Conservation (phyloP, 2,797 vertebrate genomes). For the Echeneis naucrates region DNA sequence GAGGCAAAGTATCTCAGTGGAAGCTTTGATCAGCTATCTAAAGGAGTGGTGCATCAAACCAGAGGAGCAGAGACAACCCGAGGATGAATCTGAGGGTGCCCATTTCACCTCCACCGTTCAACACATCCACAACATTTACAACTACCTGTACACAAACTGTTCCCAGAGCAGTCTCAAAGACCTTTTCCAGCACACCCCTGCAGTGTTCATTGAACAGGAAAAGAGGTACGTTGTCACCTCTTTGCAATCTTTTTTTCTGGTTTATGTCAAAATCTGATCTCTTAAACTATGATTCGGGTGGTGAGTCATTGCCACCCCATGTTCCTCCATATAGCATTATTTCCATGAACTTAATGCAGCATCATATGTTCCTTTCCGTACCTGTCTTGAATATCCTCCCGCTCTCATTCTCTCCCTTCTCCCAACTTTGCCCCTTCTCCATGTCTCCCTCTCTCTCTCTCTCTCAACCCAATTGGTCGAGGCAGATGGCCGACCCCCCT, state of each 20-base stretch:
- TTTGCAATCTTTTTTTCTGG: not conserved
- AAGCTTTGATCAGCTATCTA: conserved; percentile 79
- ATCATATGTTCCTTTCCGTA: too few relatives aligned
- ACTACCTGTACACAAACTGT: conserved; percentile 77
- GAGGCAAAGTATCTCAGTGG: conserved; percentile 75
- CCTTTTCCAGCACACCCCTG: conserved; percentile 83
- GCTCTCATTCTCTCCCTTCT: too few relatives aligned
- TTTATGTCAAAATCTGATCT: not conserved
- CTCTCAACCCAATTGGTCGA: too few relatives aligned
- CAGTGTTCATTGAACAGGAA: conserved; percentile 83
- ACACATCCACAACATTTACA: conserved; percentile 83
- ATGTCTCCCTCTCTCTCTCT: too few relatives aligned
- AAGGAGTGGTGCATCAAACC: conserved; percentile 80
- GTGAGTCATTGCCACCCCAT: too few relatives aligned
- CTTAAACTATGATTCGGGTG: not conserved
- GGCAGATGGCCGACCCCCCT: too few relatives aligned
- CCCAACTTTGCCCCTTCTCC: too few relatives aligned
- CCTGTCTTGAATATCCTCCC: too few relatives aligned
- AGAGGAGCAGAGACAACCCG: conserved; percentile 36
- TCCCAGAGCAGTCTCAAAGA: conserved; percentile 73
- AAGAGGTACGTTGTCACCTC: conserved; percentile 58
- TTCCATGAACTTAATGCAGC: too few relatives aligned
- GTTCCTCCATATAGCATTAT: too few relatives aligned
- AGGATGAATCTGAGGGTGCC: conserved; percentile 61
- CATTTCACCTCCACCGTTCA: conserved; percentile 76